Conservation (phyloP, 2,888 invertebrate species). For the Apamea crenata region DNA sequence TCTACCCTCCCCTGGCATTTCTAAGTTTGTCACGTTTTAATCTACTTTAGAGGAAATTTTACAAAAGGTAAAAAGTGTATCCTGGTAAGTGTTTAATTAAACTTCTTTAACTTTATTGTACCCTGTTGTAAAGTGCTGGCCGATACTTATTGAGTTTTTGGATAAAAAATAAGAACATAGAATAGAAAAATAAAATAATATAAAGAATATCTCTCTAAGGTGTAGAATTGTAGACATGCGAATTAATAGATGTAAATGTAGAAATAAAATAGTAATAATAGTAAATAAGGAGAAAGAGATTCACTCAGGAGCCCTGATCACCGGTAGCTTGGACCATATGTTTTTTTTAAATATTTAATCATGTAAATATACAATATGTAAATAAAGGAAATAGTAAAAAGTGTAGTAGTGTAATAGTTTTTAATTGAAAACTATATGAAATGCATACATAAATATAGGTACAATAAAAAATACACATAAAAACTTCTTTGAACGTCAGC, state of each 20-base stretch:
- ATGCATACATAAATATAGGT: neutral
- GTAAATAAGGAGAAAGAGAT: no score
- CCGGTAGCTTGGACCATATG: no score
- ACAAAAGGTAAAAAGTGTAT: conserved; percentile 46
- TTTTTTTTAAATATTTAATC: no score
- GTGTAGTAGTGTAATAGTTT: neutral
- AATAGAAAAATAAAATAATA: neutral
- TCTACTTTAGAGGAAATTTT: conserved; percentile 52
- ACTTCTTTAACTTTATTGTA: conserved; percentile 9
- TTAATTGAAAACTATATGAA: neutral
- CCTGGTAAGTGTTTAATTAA: conserved; percentile 65
- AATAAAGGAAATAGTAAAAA: no score
- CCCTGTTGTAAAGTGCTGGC: neutral
- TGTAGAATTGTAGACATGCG: no score
- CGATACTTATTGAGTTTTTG: conserved; percentile 1
- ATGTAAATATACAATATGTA: no score
- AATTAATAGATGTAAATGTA: no score
- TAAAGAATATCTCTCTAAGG: neutral
- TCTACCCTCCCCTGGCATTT: conserved; percentile 48
- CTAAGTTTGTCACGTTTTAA: conserved; percentile 69
- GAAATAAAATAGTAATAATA: no score
- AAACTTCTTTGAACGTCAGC: neutral
- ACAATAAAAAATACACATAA: neutral
- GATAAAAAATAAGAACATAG: neutral
- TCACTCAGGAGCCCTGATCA: no score